Conservation (phyloP, 2,888 invertebrate genomes). For the Amaurobius ferox region DNA sequence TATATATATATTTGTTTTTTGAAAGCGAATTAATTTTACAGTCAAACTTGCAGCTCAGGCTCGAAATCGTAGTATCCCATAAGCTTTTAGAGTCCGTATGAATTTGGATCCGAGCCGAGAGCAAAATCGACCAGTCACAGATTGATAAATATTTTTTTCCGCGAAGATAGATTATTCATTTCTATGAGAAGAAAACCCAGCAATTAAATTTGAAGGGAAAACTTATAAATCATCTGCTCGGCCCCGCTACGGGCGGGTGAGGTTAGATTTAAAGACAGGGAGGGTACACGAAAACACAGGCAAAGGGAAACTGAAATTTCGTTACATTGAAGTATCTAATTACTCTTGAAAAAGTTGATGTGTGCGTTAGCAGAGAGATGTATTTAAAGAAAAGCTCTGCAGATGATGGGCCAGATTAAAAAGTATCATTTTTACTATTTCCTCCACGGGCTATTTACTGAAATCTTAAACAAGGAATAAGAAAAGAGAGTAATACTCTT, state of each 20-base stretch:
- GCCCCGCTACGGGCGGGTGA: constrained; percentile 36
- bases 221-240: constrained; percentile 50
- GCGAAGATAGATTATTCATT: constrained; percentile 65
- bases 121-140: constrained; percentile 39
- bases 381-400: constrained; percentile 41
- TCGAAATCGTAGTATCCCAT: too few species aligned
- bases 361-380: constrained; percentile 35
- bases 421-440: constrained; percentile 21
- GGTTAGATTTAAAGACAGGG: constrained; percentile 45
- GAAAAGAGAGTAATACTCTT: constrained; percentile 1
- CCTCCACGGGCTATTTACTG: constrained; percentile 3
- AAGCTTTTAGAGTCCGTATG: too few species aligned
- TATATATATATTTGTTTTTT: too few species aligned
- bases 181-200: constrained; percentile 60
- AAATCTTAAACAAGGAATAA: constrained; percentile 15
- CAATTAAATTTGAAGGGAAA: constrained; percentile 66
- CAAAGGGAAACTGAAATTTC: constrained; percentile 47
- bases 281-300: constrained; percentile 29
- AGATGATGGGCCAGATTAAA: constrained; percentile 48
- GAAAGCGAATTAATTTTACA: too few species aligned
- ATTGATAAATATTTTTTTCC: constrained; percentile 64
- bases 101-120: not conserved
- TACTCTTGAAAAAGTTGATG: constrained; percentile 38
- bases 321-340: constrained; percentile 45
- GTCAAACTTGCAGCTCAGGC: too few species aligned